These are phyloP conservation scores for Heliothis peltigera DNA, from an alignment of 2,888 invertebrate species.

Conservation along the genomic window DNA sequence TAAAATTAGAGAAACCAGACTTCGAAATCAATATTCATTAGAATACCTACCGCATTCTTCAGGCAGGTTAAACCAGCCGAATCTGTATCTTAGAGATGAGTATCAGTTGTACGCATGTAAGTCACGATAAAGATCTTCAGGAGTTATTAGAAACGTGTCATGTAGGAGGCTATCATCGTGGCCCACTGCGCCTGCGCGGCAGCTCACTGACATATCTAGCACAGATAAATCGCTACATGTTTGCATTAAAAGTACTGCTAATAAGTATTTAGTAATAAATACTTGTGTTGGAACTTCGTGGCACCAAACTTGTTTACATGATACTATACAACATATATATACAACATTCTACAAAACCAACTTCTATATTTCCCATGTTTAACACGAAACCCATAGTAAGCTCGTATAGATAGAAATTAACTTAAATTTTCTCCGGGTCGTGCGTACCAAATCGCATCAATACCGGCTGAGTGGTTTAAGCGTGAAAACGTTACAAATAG, in stretches of 20 bases:
- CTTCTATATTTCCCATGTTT: not conserved
- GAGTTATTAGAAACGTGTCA: slow-evolving; percentile 41
- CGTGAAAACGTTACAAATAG: slow-evolving; percentile 20
- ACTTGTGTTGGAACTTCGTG: not conserved
- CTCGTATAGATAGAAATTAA: slow-evolving; percentile 1
- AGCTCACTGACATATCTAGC: slow-evolving; percentile 34
- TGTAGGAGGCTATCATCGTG: slow-evolving; percentile 31
- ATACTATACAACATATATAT: not conserved
- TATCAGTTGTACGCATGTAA: slow-evolving; percentile 15
- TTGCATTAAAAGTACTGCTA: slow-evolving; percentile 10
- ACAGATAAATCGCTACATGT: slow-evolving; percentile 26
- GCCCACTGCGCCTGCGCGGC: slow-evolving; percentile 7
- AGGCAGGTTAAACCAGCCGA: not conserved
- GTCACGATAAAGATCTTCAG: slow-evolving; percentile 42
- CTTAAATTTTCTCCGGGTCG: not conserved
- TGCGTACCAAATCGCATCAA: slow-evolving; percentile 1
- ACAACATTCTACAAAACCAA: not conserved
- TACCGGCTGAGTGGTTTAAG: not conserved
- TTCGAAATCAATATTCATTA: not conserved
- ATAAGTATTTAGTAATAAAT: slow-evolving; percentile 3
- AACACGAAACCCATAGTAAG: not conserved
- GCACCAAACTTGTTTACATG: not conserved
- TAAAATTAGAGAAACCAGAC: not conserved
- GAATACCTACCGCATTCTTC: not conserved
- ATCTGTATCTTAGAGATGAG: slow-evolving; percentile 15